Base-by-base conservation (phyloP, 2,888 invertebrate species). In the Prenolepis imparis region DNA sequence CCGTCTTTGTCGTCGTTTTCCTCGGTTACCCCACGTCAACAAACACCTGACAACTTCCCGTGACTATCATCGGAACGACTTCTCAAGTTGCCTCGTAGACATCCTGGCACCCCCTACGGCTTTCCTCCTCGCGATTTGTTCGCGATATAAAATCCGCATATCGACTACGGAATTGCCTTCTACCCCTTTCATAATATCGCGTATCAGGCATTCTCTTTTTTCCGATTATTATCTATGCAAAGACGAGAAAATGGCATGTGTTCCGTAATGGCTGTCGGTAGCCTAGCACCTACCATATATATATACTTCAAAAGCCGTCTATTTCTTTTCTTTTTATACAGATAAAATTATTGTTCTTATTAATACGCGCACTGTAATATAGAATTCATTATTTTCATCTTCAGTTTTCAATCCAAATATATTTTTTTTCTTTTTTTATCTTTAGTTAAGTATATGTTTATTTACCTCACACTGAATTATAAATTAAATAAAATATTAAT, bases 31-130 rank as follows among this genome's bases (percentile, higher is more conserved):
- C 77, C 86, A 77, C 87, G 86, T 89, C 89, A 90, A 89, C 86
- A 90, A 86, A 90, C 89, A 90, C 90, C 89, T 90, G 89, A 90
- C 89, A 86, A 77, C 85, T 90, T 90, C 90, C 84, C 90, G 87
- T 87, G 86, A 61, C 84, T 84, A 85, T 86, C 84, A 55, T 63
- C 55, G 77, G 39, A 75, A 81, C 75, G 78, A 78, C 73, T 74
- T 66, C 63, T 78, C 63, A 52, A 52, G 41, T n/a, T 75, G 66
- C 77, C n/a, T 63, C 59, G 48, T 57, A 59, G 70, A 66, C 61
- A 55, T 66, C 84, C 32, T 36, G 67, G 59, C 67, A 64, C 61
- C 80, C 75, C 61, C 48, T 32, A 39, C 36, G 64, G 74, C 52
- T 66, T 67, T n/a, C 63, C 63, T 18, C 63, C 67, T 18, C 67